Conservation (phyloP, 2,888 invertebrate genomes). For the Diaperis boleti region DNA sequence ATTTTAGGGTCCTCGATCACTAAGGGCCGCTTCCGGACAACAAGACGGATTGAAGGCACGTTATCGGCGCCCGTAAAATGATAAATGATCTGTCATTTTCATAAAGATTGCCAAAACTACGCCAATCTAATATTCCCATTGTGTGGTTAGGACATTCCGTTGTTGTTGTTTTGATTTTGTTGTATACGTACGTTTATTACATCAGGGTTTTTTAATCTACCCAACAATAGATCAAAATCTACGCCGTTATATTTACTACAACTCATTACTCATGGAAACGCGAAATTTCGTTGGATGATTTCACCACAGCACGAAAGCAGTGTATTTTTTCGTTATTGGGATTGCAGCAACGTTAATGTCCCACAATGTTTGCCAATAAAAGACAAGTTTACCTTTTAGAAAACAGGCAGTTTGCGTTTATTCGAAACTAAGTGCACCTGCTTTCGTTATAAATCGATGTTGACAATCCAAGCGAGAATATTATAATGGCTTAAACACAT, state of each 20-base stretch:
- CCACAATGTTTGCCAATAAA: constrained; percentile 20
- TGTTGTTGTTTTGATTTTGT: no score
- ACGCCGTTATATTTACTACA: no score
- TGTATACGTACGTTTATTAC: no score
- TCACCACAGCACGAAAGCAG: neutral
- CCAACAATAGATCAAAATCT: no score
- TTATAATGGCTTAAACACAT: constrained; percentile 3
- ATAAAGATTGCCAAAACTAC: constrained; percentile 1
- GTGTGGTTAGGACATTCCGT: neutral
- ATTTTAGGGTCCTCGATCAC: constrained; percentile 21
- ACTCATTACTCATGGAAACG: constrained; percentile 9
- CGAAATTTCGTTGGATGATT: neutral
- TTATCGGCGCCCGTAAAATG: constrained; percentile 16
- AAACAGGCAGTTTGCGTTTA: constrained; percentile 18
- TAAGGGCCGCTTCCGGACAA: constrained; percentile 31
- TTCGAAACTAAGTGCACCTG: constrained; percentile 25
- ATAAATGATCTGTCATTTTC: constrained; percentile 27
- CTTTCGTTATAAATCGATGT: constrained; percentile 20
- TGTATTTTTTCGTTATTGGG: constrained; percentile 2
- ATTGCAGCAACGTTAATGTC: constrained; percentile 7
- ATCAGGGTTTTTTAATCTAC: no score
- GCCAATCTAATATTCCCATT: neutral
- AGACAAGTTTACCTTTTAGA: constrained; percentile 15
- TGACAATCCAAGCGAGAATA: constrained; percentile 6
- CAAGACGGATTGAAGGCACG: constrained; percentile 31